Percentiles rank a stretch among this genome's conserved stretches.
These are phyloP conservation scores for Ichneumon xanthorius DNA, from an alignment of 2,888 invertebrate species.

Conservation along the genomic window DNA sequence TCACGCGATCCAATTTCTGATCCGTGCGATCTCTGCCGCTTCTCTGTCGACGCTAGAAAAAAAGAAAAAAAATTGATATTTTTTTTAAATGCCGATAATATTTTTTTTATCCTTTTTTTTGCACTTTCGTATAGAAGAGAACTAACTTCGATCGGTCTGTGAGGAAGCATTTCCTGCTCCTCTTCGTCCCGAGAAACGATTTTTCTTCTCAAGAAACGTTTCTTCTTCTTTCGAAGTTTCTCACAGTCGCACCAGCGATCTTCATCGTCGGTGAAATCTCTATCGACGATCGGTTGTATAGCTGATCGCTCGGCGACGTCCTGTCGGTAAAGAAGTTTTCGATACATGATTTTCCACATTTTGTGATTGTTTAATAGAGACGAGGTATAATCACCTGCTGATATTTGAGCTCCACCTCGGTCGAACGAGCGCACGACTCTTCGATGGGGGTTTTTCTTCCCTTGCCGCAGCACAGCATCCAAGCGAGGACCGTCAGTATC, in stretches of 20 bases:
- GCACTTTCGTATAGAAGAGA: neutral
- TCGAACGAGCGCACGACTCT: constrained; percentile 51
- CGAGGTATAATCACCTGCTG: constrained; percentile 43
- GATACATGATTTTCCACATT: neutral
- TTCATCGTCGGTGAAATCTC: constrained; percentile 59
- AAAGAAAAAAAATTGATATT: neutral
- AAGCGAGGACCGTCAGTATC: constrained; percentile 69
- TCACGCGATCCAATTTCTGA: constrained; percentile 71
- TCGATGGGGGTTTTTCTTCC: constrained; percentile 48
- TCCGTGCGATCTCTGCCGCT: constrained; percentile 66
- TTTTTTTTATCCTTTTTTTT: constrained; percentile 3
- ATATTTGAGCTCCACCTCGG: constrained; percentile 55
- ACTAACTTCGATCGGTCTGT: constrained; percentile 58
- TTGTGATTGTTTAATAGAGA: neutral
- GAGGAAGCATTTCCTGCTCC: constrained; percentile 52
- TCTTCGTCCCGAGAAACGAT: constrained; percentile 39
- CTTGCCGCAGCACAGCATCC: constrained; percentile 71
- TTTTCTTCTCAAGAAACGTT: constrained; percentile 57
- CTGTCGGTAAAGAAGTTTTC: constrained; percentile 19
- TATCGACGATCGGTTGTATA: constrained; percentile 57
- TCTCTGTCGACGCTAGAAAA: constrained; percentile 58
- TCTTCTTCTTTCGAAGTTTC: constrained; percentile 55
- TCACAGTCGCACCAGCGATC: constrained; percentile 62
- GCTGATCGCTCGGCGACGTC: constrained; percentile 36
- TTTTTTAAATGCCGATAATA: neutral